A percentile compares a stretch with the other conserved stretches of the same genome.
phyloP scores from a whole-genome alignment of 2,797 vertebrate species.

The Alauda arvensis region DNA sequence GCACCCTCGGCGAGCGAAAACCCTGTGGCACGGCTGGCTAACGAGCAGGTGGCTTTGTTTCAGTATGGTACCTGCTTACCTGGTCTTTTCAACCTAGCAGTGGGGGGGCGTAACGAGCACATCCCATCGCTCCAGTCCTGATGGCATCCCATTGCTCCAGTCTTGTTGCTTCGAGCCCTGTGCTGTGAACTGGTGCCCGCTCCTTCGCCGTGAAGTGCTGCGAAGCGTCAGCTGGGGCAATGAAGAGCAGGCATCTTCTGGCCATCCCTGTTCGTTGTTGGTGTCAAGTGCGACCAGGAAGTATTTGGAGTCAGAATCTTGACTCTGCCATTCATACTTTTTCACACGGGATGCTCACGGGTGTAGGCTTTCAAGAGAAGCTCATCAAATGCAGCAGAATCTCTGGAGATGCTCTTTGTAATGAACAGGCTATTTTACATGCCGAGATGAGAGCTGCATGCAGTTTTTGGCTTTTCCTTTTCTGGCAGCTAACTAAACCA shows the following conservation, averaged over 20 bases:
- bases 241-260: not conserved
- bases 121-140: not conserved
- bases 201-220: not conserved
- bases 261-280: not conserved
- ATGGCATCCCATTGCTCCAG: not conserved
- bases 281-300: not conserved
- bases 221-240: not conserved
- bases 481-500: not conserved
- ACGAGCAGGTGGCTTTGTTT: not conserved
- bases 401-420: not conserved
- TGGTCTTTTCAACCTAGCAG: fast-evolving
- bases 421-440: not conserved
- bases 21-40: not conserved
- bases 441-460: not conserved
- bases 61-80: not conserved
- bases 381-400: not conserved
- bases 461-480: not conserved
- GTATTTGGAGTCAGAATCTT: not conserved
- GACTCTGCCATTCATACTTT: not conserved
- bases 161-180: not conserved
- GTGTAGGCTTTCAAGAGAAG: not conserved
- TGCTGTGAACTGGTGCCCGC: not conserved
- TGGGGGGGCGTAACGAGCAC: not conserved
- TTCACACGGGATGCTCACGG: not conserved
- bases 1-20: not conserved